Conservation (phyloP, 1,140 invertebrate species). For the Drosophila sucinea region DNA sequence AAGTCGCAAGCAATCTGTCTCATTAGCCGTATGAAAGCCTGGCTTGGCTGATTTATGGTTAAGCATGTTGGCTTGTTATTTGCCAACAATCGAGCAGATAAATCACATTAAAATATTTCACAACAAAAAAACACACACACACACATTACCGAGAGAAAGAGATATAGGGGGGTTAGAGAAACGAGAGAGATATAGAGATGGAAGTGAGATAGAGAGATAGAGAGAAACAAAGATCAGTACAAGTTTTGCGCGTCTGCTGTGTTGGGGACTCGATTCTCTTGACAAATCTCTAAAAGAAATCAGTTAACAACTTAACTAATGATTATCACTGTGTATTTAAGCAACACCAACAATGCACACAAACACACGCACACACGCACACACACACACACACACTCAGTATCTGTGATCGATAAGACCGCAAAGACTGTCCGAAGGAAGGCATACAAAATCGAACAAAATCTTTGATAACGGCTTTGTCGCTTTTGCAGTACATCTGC, state of each 20-base stretch:
- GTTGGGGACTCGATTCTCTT: slow-evolving; percentile 14
- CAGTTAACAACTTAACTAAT: slow-evolving; percentile 81
- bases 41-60: slow-evolving; percentile 63
- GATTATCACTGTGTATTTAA: slow-evolving; percentile 75
- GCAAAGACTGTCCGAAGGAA: slow-evolving; percentile 8
- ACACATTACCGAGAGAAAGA: not conserved
- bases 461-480: slow-evolving; percentile 72
- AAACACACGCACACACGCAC: slow-evolving; percentile 24
- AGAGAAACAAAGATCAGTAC: slow-evolving; percentile 22
- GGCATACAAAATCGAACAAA: slow-evolving; percentile 38
- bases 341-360: slow-evolving; percentile 40
- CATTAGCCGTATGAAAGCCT: slow-evolving; percentile 65
- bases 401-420: slow-evolving; percentile 40
- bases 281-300: slow-evolving; percentile 78
- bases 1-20: slow-evolving; percentile 64
- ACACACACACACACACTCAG: slow-evolving; percentile 16
- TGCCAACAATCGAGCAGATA: slow-evolving; percentile 56
- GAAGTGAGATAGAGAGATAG: not conserved
- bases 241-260: slow-evolving; percentile 18
- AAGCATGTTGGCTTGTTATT: slow-evolving; percentile 27
- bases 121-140: slow-evolving; percentile 17
- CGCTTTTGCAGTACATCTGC: slow-evolving; percentile 57
- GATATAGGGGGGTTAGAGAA: not conserved
- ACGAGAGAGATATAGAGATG: not conserved
- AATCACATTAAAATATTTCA: slow-evolving; percentile 80